Base-by-base conservation (phyloP, 2,888 invertebrate genomes). In the Halocaridina rubra region DNA sequence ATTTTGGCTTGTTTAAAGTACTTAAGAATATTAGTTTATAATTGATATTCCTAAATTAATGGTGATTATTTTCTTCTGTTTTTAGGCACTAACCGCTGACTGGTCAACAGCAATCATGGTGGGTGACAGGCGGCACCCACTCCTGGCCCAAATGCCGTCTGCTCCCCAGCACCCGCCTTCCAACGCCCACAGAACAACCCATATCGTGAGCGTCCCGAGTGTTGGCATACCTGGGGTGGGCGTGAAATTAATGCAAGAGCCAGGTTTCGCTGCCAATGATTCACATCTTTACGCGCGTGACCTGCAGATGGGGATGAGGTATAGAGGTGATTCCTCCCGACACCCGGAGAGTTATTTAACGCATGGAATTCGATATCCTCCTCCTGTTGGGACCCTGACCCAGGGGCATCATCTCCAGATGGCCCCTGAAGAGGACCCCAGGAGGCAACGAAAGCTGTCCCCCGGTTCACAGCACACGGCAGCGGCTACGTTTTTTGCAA, bases 211-310 rank as follows among this genome's bases (percentile, higher is more conserved):
- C 53, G 85, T 76, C 32, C 79, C 80, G 71, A 61, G 76, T 32
- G 76, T 53, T 46, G 86, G 86, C 46, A 81, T 79, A 39, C 77
- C 78, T 53, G 75, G 75, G 24, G 76, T 81, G 64, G 86, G 86
- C 72, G 86, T 86, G n/a, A 78, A 77, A 59, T 53, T 86, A 19
- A 86, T 86, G 86, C 81, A 86, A 29, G 86, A 86, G 59, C 86
- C 86, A 19, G 86, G 86, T 16, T 86, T 86, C 39, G 81, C 86
- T 67, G 81, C 81, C 64, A 72, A 86, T 59, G 85, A 85, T 71
- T 81, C 80, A 30, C 85, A 81, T 57, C 81, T 86, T 8, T 81
- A 81, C 74, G 53, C 69, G n/a, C 85, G 80, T 2, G 76, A 76
- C 29, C 77, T 32, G 39, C 67, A 30, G 67, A 57, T 22, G 29